Evolutionary conservation across 2,113 vertebrate genomes (phyloP), one percentile per base, ranked within the genome.

Genomic region (Leptobrachium ailaonicum): DNA sequence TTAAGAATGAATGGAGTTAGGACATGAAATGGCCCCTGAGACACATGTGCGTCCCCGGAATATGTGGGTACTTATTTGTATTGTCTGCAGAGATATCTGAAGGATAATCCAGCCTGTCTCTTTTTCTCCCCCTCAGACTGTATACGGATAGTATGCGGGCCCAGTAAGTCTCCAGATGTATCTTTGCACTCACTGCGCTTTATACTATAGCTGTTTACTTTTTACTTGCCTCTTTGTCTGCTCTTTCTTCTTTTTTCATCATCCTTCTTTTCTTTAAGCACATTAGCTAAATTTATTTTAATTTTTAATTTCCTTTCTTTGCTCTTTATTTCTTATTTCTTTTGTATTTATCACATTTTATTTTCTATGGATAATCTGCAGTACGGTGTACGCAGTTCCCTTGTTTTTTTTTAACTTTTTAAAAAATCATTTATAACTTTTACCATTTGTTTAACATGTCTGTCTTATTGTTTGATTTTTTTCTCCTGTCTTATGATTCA

Each of bases 131-230:
- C 90, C 93, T 94, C 95, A 96, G 95, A 97, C 95, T 97, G 95
- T 96, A 95, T 97, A 95, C 95, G 95, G 92, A 95, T 97, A 96
- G 95, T 95, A 94, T 97, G 96, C 95, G 95, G 95, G 92, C 95
- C 95, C 92, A 97, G 96, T 97, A 97, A 97, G 96, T 97, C 85
- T 71, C 82, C 76, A 85, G 82, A 83, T 82, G 84, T 88, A 84
- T 87, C 69, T 80, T 67, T 80, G 78, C 60, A 73, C 45, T 79
- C 2, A 76, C 42, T 82, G 56, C 44, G 76, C 68, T 83, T 50
- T 76, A 40, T 67, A 44, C 42, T 41, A 47, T 73, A 62, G 12
- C 53, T 81, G 42, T 81, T 67, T 80, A 7, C 71, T 67, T 2
- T 71, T 63, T 64, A 58, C 77, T 53, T 66, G 13, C 47, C 20